A percentile compares a stretch with the other conserved stretches of the same genome.
Conservation (phyloP, 2,888 invertebrate species). For the Sepiola atlantica region DNA sequence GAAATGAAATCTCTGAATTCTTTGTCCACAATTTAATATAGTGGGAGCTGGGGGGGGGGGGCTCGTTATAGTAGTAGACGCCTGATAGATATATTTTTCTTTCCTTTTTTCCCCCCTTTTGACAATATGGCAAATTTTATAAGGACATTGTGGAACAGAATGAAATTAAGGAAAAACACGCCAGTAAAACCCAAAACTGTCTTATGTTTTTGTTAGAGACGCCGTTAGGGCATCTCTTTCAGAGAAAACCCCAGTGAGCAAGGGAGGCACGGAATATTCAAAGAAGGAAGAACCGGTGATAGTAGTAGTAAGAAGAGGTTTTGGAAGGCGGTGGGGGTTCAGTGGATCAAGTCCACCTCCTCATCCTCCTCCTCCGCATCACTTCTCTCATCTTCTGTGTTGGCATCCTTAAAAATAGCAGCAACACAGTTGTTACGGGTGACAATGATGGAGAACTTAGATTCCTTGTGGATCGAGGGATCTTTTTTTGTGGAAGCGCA, state of each 20-base stretch:
- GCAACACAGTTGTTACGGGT: not conserved
- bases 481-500: too few species aligned
- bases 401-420: not conserved
- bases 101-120: not conserved
- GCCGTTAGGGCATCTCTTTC: not conserved
- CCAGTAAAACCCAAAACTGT: too few species aligned
- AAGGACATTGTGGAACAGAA: not conserved
- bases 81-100: not conserved
- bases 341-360: not conserved
- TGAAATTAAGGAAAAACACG: too few species aligned
- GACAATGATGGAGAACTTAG: not conserved
- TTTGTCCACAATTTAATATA: not conserved
- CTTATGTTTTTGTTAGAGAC: too few species aligned
- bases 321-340: not conserved
- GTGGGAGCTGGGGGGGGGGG: not conserved
- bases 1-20: not conserved
- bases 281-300: not conserved
- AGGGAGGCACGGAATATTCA: not conserved
- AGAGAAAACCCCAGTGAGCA: not conserved
- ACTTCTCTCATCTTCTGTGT: not conserved
- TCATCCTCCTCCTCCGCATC: not conserved
- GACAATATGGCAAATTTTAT: not conserved
- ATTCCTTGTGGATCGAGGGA: not conserved
- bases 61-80: not conserved
- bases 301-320: not conserved